Base-by-base conservation (phyloP, 1,140 invertebrate species). In the Drosophila busckii region DNA sequence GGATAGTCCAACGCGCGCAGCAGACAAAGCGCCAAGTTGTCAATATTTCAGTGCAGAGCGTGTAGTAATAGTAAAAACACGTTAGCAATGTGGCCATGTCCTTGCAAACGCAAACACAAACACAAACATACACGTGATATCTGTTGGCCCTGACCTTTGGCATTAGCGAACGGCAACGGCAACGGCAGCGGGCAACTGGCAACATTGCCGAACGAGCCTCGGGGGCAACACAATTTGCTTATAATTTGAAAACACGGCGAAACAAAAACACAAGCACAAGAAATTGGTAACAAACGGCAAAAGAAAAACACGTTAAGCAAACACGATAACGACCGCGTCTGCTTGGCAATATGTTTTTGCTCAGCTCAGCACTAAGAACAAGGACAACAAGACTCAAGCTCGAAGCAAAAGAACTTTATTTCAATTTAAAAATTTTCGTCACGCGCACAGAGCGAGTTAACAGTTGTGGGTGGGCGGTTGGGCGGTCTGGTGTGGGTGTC, bases 341-440 rank as follows among this genome's bases (percentile, higher is more conserved):
- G 26, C 34, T 4, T 52, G 44, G 19, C 2, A 26, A 20, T 28
- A 8, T 56, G 42, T 22, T 8, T 49, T 20, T 34, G 59, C n/a
- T 29, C 17, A 64, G 56, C 75, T 73, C 58, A 71, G 49, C 55
- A 56, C 52, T 61, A 66, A 75, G 66, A 68, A 45, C 46, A 26
- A 48, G 35, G 29, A 60, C 49, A 67, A 52, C 28, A 15, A 48
- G 28, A 56, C 13, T 26, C 22, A 44, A 37, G 28, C 13, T n/a
- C n/a, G n/a, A n/a, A 52, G 26, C 52, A 53, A 44, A 67, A 56
- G 15, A 75, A 80, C 70, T 80, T 75, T 80, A 80, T 80, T 75
- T 82, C 75, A 80, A 80, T 80, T 80, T 80, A 80, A 80, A 80
- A 82, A 80, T 80, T 82, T 80, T 75, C 64, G 75, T 75, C 75